Conservation (phyloP, 2,888 invertebrate genomes). For the Pemphredon lugubris region DNA sequence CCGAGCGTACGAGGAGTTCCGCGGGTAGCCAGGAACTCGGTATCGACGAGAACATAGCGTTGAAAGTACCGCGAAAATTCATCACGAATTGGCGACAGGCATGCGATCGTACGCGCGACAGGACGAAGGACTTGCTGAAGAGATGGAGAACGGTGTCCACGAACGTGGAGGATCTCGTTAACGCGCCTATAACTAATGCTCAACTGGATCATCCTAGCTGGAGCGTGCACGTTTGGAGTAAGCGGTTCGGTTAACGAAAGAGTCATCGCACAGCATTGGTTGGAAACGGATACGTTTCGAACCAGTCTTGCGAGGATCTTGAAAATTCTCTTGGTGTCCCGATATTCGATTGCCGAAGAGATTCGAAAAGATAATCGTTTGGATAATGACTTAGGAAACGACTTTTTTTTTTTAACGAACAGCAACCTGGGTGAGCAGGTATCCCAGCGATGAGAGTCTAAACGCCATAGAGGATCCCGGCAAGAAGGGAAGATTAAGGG, state of each 20-base stretch:
- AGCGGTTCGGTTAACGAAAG: no score
- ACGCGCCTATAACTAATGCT: slow-evolving; percentile 26
- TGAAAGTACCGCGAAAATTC: slow-evolving; percentile 86
- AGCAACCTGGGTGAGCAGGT: slow-evolving; percentile 90
- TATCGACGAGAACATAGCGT: slow-evolving; percentile 52
- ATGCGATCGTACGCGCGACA: slow-evolving; percentile 89
- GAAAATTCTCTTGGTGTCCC: no score
- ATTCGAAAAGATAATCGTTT: no score
- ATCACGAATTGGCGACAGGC: slow-evolving; percentile 89
- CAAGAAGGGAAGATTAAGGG: slow-evolving; percentile 48
- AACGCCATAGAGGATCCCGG: slow-evolving; percentile 44
- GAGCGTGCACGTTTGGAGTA: slow-evolving; percentile 91
- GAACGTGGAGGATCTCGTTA: slow-evolving; percentile 79
- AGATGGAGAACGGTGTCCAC: slow-evolving; percentile 87
- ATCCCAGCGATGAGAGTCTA: slow-evolving; percentile 83
- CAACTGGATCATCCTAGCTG: slow-evolving; percentile 82
- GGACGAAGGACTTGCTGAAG: slow-evolving; percentile 88
- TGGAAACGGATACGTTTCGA: no score
- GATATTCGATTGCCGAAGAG: no score
- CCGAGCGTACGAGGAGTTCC: slow-evolving; percentile 55
- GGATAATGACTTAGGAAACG: no score
- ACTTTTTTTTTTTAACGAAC: slow-evolving; percentile 50
- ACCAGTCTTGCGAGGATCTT: no score
- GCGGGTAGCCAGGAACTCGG: slow-evolving; percentile 59
- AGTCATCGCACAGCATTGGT: no score